Conservation (phyloP, 2,888 invertebrate species). For the Meteorus colon region DNA sequence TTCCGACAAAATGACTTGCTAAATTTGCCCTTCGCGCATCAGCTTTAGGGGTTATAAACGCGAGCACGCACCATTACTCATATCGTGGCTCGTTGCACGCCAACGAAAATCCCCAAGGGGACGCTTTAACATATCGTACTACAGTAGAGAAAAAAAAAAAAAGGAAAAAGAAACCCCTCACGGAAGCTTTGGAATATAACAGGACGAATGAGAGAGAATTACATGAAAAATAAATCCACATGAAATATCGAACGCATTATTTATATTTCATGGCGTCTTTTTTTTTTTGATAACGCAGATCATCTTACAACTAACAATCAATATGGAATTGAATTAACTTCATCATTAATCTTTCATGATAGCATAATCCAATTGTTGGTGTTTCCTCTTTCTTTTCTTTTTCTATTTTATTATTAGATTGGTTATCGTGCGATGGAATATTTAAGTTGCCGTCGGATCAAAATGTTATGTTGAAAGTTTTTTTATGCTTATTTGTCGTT, state of each 20-base stretch:
- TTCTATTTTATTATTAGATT: too few relatives aligned
- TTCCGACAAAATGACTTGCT: conserved; percentile 68
- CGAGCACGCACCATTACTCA: conserved; percentile 73
- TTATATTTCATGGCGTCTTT: background rate
- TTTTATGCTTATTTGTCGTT: too few relatives aligned
- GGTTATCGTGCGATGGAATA: too few relatives aligned
- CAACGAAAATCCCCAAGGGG: conserved; percentile 45
- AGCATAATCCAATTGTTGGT: conserved; percentile 13
- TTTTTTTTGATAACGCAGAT: background rate
- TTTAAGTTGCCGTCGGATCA: too few relatives aligned
- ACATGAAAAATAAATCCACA: background rate
- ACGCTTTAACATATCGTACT: conserved; percentile 8
- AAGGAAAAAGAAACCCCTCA: background rate
- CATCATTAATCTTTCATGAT: background rate
- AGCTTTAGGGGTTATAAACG: conserved; percentile 54
- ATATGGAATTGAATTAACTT: background rate
- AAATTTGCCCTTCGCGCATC: conserved; percentile 62
- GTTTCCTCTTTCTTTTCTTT: background rate
- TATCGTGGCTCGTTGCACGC: conserved; percentile 71
- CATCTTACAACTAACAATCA: background rate
- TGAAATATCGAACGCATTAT: background rate
- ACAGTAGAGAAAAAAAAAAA: background rate
- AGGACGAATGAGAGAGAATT: background rate
- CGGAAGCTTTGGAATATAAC: conserved; percentile 16
- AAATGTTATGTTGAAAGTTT: too few relatives aligned